phyloP scores from a whole-genome alignment of 1,140 invertebrate species.

The Cotesia chilonis region DNA sequence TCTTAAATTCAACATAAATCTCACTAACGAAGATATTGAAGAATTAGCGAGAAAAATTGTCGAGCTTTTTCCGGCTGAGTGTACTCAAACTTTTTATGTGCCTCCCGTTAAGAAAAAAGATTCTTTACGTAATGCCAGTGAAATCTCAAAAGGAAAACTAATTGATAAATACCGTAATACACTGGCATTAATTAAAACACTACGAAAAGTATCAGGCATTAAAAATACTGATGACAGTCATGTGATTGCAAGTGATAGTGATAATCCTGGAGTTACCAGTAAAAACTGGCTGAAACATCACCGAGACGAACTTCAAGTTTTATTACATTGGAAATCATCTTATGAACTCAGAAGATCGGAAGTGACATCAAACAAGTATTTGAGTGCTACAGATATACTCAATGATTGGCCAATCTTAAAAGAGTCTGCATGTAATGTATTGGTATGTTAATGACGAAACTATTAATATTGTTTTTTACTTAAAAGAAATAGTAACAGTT shows the following conservation, averaged over 20 bases:
- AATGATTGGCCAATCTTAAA: conserved; percentile 4
- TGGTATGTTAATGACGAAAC: not conserved
- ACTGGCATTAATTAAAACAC: not conserved
- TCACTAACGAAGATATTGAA: not conserved
- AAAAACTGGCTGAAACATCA: conserved; percentile 6
- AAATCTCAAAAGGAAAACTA: conserved; percentile 13
- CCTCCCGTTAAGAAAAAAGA: conserved; percentile 6
- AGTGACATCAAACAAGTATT: conserved; percentile 3
- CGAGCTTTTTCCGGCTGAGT: not conserved
- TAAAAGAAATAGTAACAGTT: not conserved
- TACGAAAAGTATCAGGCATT: not conserved
- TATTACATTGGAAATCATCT: conserved; percentile 2
- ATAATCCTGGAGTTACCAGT: not conserved
- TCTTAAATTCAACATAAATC: not conserved
- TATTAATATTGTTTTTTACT: not conserved
- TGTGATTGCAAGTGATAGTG: not conserved
- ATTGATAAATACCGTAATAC: conserved; percentile 6
- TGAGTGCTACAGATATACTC: not conserved
- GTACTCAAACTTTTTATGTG: conserved; percentile 9
- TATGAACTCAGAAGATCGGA: not conserved
- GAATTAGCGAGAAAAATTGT: not conserved
- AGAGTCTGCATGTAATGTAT: not conserved
- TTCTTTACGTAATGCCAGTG: not conserved
- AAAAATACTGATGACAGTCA: no score
- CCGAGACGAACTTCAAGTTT: not conserved